These are phyloP conservation scores for Xanthia icteritia DNA, from an alignment of 2,888 invertebrate species.

Conservation along the genomic window DNA sequence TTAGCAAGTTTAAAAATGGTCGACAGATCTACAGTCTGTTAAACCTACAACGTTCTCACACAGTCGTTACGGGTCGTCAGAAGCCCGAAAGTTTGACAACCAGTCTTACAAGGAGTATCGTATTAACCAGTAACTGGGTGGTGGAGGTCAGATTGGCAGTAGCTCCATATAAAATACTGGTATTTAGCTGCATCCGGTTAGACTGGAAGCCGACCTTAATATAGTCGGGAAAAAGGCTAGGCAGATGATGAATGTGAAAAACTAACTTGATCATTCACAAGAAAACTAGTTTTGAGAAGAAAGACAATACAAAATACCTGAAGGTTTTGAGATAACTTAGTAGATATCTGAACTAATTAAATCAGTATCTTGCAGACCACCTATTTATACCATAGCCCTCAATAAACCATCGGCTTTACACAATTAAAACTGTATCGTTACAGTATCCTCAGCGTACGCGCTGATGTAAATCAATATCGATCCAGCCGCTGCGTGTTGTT, in stretches of 20 bases:
- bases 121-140: too few species aligned
- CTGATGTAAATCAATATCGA: conserved; percentile 72
- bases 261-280: neutral
- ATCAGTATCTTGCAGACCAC: neutral
- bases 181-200: too few species aligned
- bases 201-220: too few species aligned
- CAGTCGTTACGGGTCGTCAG: too few species aligned
- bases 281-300: neutral
- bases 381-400: neutral
- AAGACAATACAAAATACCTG: neutral
- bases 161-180: too few species aligned
- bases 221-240: too few species aligned
- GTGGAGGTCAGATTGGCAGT: too few species aligned
- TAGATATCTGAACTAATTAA: conserved; percentile 14
- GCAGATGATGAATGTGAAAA: neutral
- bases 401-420: conserved; percentile 33
- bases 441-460: conserved; percentile 7
- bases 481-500: conserved; percentile 74
- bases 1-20: too few species aligned
- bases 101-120: too few species aligned
- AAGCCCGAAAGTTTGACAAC: too few species aligned
- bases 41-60: too few species aligned
- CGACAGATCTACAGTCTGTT: too few species aligned
- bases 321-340: neutral
- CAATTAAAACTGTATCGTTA: conserved; percentile 48